A percentile compares a stretch with the other conserved stretches of the same genome.
Evolutionary conservation across 2,888 invertebrate genomes (phyloP).

Genomic region (Elgonia sp.): DNA sequence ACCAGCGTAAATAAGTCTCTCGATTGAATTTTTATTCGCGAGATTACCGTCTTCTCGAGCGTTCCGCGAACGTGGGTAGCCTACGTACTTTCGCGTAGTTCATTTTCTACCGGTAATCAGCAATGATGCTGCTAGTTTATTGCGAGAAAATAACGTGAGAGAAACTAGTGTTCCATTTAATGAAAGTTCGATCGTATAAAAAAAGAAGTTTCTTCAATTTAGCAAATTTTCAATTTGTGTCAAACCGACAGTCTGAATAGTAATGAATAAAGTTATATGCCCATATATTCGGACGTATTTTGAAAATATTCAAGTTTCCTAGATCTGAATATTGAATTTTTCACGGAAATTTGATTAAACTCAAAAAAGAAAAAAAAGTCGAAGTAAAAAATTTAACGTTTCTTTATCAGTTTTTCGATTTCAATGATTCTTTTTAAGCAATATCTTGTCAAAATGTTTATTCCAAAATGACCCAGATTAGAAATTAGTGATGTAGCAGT

Average conservation of each 20-base stretch:
- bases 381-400: no score
- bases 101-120: constrained; percentile 66
- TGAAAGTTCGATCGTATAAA: constrained; percentile 48
- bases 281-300: neutral
- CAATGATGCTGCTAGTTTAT: constrained; percentile 51
- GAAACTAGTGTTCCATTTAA: constrained; percentile 46
- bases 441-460: no score
- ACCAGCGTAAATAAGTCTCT: constrained; percentile 60
- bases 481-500: no score
- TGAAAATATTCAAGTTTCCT: neutral
- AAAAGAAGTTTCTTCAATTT: constrained; percentile 56
- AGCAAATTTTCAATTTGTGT: constrained; percentile 46
- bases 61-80: constrained; percentile 53
- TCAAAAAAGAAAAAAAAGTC: no score
- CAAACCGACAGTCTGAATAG: constrained; percentile 23
- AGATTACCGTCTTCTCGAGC: constrained; percentile 56
- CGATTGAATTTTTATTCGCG: constrained; percentile 64
- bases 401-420: no score
- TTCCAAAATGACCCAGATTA: no score
- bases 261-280: constrained; percentile 3
- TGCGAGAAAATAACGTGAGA: constrained; percentile 56
- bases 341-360: no score
- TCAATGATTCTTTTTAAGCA: no score
- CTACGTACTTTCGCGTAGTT: constrained; percentile 49
- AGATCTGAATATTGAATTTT: no score